A percentile compares a stretch with the other conserved stretches of the same genome.
phyloP scores from a whole-genome alignment of 2,113 vertebrate species.

The Lasiurus borealis region DNA sequence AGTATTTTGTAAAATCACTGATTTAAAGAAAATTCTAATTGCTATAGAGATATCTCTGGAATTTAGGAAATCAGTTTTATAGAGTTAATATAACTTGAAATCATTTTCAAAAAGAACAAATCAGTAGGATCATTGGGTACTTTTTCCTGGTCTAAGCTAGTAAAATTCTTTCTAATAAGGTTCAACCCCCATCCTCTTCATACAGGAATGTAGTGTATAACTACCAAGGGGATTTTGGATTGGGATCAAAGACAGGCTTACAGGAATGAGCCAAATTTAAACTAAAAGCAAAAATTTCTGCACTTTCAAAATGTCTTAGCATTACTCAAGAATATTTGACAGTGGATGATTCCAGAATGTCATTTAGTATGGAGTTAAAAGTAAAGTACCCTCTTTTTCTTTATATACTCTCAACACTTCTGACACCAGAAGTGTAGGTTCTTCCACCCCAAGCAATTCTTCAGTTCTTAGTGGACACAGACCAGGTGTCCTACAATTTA shows the following conservation, averaged over 20 bases:
- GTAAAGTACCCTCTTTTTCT: neutral
- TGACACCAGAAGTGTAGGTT: neutral
- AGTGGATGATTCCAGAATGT: neutral
- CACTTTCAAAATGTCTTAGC: neutral
- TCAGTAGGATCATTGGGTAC: neutral
- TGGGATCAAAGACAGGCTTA: neutral
- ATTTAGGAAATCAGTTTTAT: slow-evolving; percentile 35
- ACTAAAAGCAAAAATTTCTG: slow-evolving; percentile 36
- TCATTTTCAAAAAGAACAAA: slow-evolving; percentile 35
- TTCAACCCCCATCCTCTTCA: neutral
- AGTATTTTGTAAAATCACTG: slow-evolving; percentile 35
- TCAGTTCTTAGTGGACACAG: neutral
- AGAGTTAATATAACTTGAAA: slow-evolving; percentile 42
- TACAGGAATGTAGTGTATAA: neutral
- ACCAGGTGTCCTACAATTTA: neutral
- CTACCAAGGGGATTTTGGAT: neutral
- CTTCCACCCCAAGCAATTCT: neutral
- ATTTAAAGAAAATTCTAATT: slow-evolving; percentile 57
- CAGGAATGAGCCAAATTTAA: slow-evolving; percentile 45
- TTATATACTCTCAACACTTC: neutral
- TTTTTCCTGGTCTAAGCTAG: neutral
- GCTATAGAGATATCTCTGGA: slow-evolving; percentile 4
- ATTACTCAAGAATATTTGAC: neutral
- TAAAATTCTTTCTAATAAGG: neutral
- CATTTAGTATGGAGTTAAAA: neutral